Percentiles rank a stretch among this genome's conserved stretches.
phyloP scores from a whole-genome alignment of 2,113 vertebrate species.

The Pholis gunnellus region DNA sequence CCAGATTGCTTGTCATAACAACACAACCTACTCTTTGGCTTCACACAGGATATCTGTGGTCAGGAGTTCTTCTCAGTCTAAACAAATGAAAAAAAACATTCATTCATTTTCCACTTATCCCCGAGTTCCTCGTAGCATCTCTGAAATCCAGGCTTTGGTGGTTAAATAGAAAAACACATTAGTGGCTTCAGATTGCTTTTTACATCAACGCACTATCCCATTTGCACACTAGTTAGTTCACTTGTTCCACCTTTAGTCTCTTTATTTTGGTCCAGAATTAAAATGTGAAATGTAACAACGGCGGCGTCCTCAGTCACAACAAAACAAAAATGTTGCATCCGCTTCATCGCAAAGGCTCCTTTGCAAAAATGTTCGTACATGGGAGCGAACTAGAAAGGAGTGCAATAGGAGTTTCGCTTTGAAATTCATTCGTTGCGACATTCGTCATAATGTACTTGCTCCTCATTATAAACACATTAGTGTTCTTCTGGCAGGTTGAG shows the following conservation, averaged over 20 bases:
- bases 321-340: slow-evolving; percentile 21
- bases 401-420: slow-evolving; percentile 61
- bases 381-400: slow-evolving; percentile 22
- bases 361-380: slow-evolving; percentile 18
- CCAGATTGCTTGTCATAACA: slow-evolving; percentile 61
- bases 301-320: not conserved
- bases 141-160: slow-evolving; percentile 2
- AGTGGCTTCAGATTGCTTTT: not conserved
- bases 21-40: slow-evolving; percentile 48
- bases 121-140: not conserved
- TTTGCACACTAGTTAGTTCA: not conserved
- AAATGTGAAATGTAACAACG: slow-evolving; percentile 9
- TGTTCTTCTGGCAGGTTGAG: slow-evolving; percentile 56
- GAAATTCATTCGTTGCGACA: slow-evolving; percentile 68
- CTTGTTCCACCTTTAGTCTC: not conserved
- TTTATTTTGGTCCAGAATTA: not conserved
- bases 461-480: slow-evolving; percentile 81
- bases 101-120: slow-evolving; percentile 7
- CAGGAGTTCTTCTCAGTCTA: slow-evolving; percentile 15
- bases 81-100: slow-evolving; percentile 41
- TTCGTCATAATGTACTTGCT: slow-evolving; percentile 75
- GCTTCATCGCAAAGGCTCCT: slow-evolving; percentile 10
- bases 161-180: not conserved
- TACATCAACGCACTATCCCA: not conserved
- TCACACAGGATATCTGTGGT: slow-evolving; percentile 55